Conservation (phyloP, 2,888 invertebrate species). For the Venustoraphidia nigricollis region DNA sequence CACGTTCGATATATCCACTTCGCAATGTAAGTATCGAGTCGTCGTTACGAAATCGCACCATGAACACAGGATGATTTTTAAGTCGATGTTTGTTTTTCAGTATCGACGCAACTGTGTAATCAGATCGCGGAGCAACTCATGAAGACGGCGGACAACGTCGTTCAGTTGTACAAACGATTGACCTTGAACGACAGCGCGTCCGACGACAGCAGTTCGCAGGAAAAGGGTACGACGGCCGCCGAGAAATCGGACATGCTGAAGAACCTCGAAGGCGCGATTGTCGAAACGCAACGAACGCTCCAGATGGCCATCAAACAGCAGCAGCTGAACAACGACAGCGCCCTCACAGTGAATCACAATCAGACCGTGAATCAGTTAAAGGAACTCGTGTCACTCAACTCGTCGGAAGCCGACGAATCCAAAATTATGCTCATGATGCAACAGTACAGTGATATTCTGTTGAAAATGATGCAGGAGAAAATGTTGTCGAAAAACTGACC, state of each 20-base stretch:
- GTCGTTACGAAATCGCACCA: no score
- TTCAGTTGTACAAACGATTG: slow-evolving; percentile 51
- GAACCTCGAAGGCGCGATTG: slow-evolving; percentile 39
- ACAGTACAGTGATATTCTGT: slow-evolving; percentile 42
- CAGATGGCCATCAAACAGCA: slow-evolving; percentile 30
- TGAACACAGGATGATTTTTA: no score
- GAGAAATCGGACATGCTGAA: slow-evolving; percentile 32
- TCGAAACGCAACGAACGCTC: slow-evolving; percentile 40
- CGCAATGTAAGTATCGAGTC: no score
- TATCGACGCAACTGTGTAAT: slow-evolving; percentile 43
- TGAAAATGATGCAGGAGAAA: slow-evolving; percentile 43
- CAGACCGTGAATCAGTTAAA: slow-evolving; percentile 31
- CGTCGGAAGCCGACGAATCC: slow-evolving; percentile 27
- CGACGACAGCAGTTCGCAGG: slow-evolving; percentile 1
- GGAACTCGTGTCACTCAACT: slow-evolving; percentile 24
- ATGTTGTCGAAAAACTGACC: slow-evolving; percentile 20
- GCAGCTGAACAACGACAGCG: slow-evolving; percentile 20
- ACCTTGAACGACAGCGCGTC: slow-evolving; percentile 29
- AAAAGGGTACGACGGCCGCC: slow-evolving; percentile 15
- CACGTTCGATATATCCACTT: no score
- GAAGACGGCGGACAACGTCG: slow-evolving; percentile 51
- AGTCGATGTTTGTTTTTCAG: slow-evolving; percentile 22
- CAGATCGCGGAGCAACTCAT: slow-evolving; percentile 45
- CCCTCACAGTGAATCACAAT: slow-evolving; percentile 28
- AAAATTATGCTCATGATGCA: slow-evolving; percentile 42